These are phyloP conservation scores for Elgonia sp. DNA, from an alignment of 2,888 invertebrate species.

Conservation along the genomic window DNA sequence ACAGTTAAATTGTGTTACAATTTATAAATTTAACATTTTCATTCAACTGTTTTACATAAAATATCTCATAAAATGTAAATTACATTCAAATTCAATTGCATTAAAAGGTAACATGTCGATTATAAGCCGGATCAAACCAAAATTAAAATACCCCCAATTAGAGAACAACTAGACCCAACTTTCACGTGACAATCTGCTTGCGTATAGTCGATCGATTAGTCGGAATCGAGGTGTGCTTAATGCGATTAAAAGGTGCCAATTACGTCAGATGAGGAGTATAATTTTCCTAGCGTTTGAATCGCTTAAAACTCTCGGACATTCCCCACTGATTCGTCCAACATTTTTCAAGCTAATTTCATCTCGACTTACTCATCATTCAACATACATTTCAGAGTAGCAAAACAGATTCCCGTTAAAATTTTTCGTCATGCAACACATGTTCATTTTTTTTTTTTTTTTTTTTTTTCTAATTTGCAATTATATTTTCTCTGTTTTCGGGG, in stretches of 20 bases:
- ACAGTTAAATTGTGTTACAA: no score
- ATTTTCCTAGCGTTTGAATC: constrained; percentile 57
- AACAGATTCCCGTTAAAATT: not conserved
- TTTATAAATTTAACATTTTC: no score
- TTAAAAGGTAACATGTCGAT: not conserved
- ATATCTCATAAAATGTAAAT: not conserved
- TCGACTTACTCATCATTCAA: not conserved
- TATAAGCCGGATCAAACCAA: constrained; percentile 15
- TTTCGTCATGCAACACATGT: no score
- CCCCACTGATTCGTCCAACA: constrained; percentile 10
- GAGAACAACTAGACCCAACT: not conserved
- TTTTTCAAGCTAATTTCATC: constrained; percentile 13
- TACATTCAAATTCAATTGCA: not conserved
- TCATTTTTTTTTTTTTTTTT: no score
- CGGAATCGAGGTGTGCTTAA: constrained; percentile 53
- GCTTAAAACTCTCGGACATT: constrained; percentile 21
- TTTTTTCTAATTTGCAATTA: no score
- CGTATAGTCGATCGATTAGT: constrained; percentile 46
- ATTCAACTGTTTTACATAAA: no score
- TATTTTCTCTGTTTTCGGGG: not conserved
- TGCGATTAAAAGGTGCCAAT: constrained; percentile 63
- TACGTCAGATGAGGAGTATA: constrained; percentile 48
- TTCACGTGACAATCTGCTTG: constrained; percentile 44
- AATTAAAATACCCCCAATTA: constrained; percentile 26
- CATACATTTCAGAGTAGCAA: not conserved